Conservation (phyloP, 2,113 vertebrate species). For the Eudorcas thomsonii region DNA sequence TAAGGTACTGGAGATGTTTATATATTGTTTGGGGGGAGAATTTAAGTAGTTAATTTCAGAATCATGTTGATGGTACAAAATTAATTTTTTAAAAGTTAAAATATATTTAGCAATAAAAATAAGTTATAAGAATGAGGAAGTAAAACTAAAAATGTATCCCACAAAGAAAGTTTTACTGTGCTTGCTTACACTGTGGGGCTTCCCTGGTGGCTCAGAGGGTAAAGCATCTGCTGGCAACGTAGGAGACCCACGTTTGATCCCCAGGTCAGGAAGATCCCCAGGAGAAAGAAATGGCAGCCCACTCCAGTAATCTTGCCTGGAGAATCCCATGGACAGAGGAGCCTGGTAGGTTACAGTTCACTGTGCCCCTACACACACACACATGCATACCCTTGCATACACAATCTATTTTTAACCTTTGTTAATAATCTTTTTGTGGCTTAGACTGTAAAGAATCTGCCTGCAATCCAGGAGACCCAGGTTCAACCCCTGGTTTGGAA, state of each 20-base stretch:
- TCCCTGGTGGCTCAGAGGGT: not conserved
- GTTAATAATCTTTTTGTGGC: not conserved
- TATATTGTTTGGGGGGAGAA: not conserved
- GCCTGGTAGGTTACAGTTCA: not conserved
- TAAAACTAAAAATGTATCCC: not conserved
- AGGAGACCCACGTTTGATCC: fast-evolving
- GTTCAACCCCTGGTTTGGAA: not conserved
- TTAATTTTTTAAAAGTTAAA: not conserved
- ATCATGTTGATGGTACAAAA: not conserved
- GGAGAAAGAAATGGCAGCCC: not conserved
- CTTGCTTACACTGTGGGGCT: not conserved
- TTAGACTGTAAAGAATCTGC: not conserved
- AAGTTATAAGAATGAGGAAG: not conserved
- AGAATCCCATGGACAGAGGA: not conserved
- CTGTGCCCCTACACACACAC: not conserved
- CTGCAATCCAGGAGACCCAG: not conserved
- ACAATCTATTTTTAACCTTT: not conserved
- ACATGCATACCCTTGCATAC: not conserved
- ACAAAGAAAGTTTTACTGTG: not conserved
- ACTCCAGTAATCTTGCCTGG: not conserved
- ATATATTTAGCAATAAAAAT: not conserved
- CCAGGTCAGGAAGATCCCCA: not conserved
- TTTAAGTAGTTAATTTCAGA: not conserved
- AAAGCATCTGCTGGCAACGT: not conserved
- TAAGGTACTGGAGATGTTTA: not conserved